Base-by-base conservation (phyloP, 1,140 invertebrate genomes). In the Leptinotarsa undecemlineata region DNA sequence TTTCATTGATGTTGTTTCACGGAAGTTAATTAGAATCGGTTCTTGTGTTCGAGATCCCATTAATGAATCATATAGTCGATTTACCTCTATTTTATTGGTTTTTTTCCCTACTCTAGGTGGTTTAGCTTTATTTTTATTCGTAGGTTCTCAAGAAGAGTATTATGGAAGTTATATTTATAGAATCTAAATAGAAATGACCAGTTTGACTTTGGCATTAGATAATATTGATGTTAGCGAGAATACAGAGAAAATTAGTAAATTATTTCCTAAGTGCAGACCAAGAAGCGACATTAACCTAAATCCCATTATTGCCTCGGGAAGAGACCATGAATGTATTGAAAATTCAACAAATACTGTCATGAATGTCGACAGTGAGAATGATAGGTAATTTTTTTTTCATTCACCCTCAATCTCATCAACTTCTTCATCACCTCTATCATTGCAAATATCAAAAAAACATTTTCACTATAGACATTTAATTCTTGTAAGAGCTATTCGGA, bases 181-280 rank as follows among this genome's bases (percentile, higher is more conserved):
- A 66, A 66, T 73, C 33, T 48, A 78, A 79, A 74, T 77, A 82
- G 81, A 78, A 84, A 87, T 87, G 86, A 87, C 85, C 81, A 87
- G 86, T 82, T 81, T 87, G 83, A 82, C 86, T 79, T 79, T 86
- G 77, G 79, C 86, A 74, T 84, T 87, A 81, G 86, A 86, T 82
- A 84, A 85, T 82, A 83, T 84, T 77, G 85, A 84, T 82, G 83
- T 85, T 77, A 85, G 83, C 82, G 87, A 85, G 81, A 87, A 85
- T 82, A 90, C 89, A 84, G 92, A 93, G 87, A 90, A 92, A 85
- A 93, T 94, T 86, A 92, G 91, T 80, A 89, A 91, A 84, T 88
- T 94, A 76, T 95, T 95, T 87, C 92, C 93, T 77, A 94, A 94
- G 90, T 94, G 92, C 87, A 89, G 92, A 78, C 92, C 92, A 75